Percentiles rank a stretch among this genome's conserved stretches.
phyloP scores from a whole-genome alignment of 2,113 vertebrate species.

The Aix galericulata region DNA sequence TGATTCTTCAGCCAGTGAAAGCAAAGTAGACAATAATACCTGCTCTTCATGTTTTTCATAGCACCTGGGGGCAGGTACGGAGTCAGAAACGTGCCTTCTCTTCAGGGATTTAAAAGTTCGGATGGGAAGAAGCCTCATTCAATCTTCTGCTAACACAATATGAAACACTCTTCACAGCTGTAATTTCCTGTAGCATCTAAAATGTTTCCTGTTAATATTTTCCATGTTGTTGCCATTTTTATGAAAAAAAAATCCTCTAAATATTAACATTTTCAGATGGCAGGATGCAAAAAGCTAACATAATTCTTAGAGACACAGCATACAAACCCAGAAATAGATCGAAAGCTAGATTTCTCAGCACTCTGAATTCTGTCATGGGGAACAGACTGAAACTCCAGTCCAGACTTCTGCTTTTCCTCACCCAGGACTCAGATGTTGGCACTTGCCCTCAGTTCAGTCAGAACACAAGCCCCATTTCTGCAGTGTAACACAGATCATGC shows the following conservation, averaged over 20 bases:
- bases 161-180: conserved; percentile 29
- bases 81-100: neutral
- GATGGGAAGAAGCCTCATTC: conserved; percentile 18
- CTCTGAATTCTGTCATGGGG: conserved; percentile 14
- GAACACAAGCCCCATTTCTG: conserved; percentile 11
- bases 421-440: neutral
- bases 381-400: conserved; percentile 20
- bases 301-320: neutral
- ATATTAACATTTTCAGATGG: conserved; percentile 57
- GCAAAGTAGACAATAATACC: neutral
- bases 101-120: neutral
- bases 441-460: neutral
- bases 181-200: conserved; percentile 69
- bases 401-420: conserved; percentile 49
- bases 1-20: neutral
- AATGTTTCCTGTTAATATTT: conserved; percentile 71
- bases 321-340: conserved; percentile 55
- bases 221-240: conserved; percentile 51
- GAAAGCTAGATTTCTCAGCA: conserved; percentile 49
- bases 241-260: conserved; percentile 11
- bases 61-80: neutral
- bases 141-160: conserved; percentile 45
- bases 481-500: neutral
- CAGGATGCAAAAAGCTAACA: conserved; percentile 38
- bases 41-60: neutral